A percentile compares a stretch with the other conserved stretches of the same genome.
Evolutionary conservation across 2,113 vertebrate species (phyloP).

Genomic region (Gopherus evgoodei): DNA sequence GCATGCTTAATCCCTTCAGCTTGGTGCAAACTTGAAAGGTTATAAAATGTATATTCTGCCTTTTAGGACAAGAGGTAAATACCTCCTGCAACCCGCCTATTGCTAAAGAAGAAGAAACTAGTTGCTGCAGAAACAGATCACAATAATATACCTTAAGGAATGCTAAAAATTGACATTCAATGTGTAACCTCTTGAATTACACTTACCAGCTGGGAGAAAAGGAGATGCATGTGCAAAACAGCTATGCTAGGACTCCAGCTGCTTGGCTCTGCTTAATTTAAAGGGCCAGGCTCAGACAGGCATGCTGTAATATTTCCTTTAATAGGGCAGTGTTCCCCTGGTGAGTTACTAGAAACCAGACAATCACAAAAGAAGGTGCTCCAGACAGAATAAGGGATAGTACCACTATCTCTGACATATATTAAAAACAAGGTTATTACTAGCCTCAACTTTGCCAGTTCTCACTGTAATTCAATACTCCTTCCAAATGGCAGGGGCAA

Average conservation of each 20-base stretch:
- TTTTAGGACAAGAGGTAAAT: not conserved
- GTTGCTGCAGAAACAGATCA: not conserved
- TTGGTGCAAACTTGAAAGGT: no score
- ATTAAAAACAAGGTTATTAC: not conserved
- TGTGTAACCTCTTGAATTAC: not conserved
- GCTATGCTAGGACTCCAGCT: not conserved
- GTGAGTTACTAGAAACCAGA: not conserved
- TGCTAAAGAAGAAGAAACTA: not conserved
- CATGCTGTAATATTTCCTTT: not conserved
- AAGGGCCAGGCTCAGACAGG: not conserved
- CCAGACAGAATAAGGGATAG: not conserved
- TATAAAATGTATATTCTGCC: no score
- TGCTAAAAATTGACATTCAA: not conserved
- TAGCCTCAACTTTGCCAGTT: not conserved
- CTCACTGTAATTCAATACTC: not conserved
- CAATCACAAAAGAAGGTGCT: not conserved
- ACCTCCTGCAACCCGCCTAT: no score
- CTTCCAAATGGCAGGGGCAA: not conserved
- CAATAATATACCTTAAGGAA: not conserved
- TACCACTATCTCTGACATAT: not conserved
- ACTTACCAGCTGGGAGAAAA: not conserved
- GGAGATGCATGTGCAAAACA: rapidly evolving
- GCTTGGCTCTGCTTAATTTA: not conserved
- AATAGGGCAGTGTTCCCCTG: not conserved
- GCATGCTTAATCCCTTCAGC: not conserved